Evolutionary conservation across 2,888 invertebrate genomes (phyloP).

Genomic region (Pristionchus maxplancki): DNA sequence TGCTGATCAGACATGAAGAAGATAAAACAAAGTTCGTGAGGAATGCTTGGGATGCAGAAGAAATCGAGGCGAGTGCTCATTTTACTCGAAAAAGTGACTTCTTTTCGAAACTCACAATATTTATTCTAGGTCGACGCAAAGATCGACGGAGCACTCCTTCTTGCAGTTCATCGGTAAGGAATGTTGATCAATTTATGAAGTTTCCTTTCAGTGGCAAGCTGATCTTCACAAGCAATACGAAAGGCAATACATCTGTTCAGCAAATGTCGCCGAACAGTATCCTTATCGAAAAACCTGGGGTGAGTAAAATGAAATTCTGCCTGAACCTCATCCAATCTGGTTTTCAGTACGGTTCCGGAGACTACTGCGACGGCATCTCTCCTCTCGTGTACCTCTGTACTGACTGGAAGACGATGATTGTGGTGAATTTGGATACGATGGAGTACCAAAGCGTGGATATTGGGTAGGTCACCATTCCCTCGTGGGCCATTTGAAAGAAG

Average conservation of each 20-base stretch:
- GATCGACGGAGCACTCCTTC: no score
- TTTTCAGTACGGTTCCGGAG: neutral
- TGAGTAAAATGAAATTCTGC: neutral
- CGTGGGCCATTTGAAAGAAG: no score
- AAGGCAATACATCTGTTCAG: neutral
- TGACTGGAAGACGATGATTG: neutral
- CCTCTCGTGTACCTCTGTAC: neutral
- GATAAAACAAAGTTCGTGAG: neutral
- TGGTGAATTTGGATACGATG: neutral
- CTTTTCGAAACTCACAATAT: no score
- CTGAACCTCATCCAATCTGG: no score
- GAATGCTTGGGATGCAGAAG: neutral
- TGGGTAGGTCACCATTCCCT: neutral
- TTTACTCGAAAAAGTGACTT: neutral
- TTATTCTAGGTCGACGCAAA: no score
- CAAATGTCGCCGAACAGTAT: neutral
- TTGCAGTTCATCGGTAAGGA: no score
- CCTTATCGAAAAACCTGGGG: neutral
- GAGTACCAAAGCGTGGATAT: neutral
- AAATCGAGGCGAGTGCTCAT: neutral
- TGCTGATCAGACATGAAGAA: neutral
- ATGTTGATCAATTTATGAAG: no score
- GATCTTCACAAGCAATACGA: neutral
- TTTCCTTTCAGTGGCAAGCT: neutral
- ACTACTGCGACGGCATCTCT: neutral